Base-by-base conservation (phyloP, 53 echinoderm and acorn worm species). In the Holothuria scabra region DNA sequence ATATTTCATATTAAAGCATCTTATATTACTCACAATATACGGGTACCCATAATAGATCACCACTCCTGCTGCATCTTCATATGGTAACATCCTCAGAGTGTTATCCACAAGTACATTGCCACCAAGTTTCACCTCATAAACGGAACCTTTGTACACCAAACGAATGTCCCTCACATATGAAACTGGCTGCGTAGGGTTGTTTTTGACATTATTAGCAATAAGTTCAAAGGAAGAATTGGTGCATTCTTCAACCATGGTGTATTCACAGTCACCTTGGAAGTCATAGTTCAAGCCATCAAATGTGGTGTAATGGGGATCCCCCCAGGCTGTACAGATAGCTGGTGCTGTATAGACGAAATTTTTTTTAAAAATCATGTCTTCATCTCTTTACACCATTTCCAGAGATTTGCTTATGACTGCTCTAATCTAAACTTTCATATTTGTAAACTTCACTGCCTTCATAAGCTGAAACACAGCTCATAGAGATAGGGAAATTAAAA, bases 191-290 rank as follows among this genome's bases (percentile, higher is more conserved):
- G 74, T 69, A 2, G 85, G 87, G 22, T 81, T 84, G 67, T 65
- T 84, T 76, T 93, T 93, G 10, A 74, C 66, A 63, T 90, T 90
- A 56, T 90, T 71, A 23, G 82, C 93, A 67, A 84, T 86, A 33
- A 93, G 34, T 34, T 84, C 64, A 74, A 87, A 93, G 1, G 28
- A 56, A 9, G 82, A 63, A 16, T 81, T 81, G 69, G 9, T 67
- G 79, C 92, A 93, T 10, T 87, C 87, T 35, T 64, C 67, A 0
- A 90, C 87, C 70, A 93, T 80, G 33, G 84, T 93, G 82, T 92
- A 92, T 65, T 86, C 91, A 34, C 91, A 91, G 31, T 88, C 91
- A 16, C 89, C 92, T 62, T 92, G 92, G 86, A 86, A 92, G 82
- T 92, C 79, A 72, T 92, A 88, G 2, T 25, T 85, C 44, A 16